A percentile compares a stretch with the other conserved stretches of the same genome.
Conservation (phyloP, 2,797 vertebrate species). For the Apogon hyalosoma region DNA sequence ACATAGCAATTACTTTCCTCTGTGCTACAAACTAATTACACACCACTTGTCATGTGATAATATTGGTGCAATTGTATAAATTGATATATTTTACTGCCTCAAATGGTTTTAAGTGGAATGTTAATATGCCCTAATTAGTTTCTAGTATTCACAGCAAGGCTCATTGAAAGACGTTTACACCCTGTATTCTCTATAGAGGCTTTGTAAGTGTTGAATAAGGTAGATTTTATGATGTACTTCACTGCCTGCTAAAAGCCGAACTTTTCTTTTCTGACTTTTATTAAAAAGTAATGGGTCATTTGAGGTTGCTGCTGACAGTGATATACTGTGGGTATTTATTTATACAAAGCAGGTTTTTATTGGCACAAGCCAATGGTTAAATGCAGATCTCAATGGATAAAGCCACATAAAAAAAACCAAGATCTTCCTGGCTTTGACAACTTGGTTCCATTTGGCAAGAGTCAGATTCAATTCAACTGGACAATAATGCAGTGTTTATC, state of each 20-base stretch:
- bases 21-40: slow-evolving; percentile 53
- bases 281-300: slow-evolving; percentile 61
- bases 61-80: slow-evolving; percentile 33
- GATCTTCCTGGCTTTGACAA: slow-evolving; percentile 58
- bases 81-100: slow-evolving; percentile 33
- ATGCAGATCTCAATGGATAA: slow-evolving; percentile 54
- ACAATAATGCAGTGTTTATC: slow-evolving; percentile 50
- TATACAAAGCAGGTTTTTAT: slow-evolving; percentile 64
- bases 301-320: slow-evolving; percentile 62
- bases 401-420: slow-evolving; percentile 56
- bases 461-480: slow-evolving; percentile 32
- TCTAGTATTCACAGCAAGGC: slow-evolving; percentile 36
- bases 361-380: slow-evolving; percentile 55
- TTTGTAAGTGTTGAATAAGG: slow-evolving; percentile 24
- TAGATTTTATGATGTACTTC: slow-evolving; percentile 41
- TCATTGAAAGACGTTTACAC: slow-evolving; percentile 21
- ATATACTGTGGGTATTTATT: slow-evolving; percentile 70
- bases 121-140: slow-evolving; percentile 49
- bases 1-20: slow-evolving; percentile 41
- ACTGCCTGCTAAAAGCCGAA: slow-evolving; percentile 47
- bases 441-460: slow-evolving; percentile 58
- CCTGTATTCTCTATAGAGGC: slow-evolving; percentile 12
- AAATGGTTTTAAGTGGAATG: slow-evolving; percentile 45
- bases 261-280: slow-evolving; percentile 44
- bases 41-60: slow-evolving; percentile 43